These are phyloP conservation scores for Actias luna DNA, from an alignment of 2,888 invertebrate genomes.

Conservation along the genomic window DNA sequence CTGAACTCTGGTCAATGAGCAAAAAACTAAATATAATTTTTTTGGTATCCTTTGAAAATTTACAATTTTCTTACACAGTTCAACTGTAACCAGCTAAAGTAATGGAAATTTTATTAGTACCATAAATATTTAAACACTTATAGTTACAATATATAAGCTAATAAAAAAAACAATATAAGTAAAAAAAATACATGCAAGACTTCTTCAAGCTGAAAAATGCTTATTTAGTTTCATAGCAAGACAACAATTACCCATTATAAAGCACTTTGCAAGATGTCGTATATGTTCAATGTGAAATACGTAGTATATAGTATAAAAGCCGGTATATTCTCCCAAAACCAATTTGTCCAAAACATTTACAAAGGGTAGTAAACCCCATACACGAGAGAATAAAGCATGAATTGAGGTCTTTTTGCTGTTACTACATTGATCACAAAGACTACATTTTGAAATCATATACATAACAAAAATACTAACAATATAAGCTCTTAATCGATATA, in stretches of 20 bases:
- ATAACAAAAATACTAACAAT: not conserved
- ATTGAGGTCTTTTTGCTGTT: not conserved
- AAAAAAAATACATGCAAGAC: constrained; percentile 61
- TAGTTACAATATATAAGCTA: not conserved
- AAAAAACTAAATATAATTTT: no score
- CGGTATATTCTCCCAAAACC: not conserved
- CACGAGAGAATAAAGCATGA: not conserved
- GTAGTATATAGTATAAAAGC: not conserved
- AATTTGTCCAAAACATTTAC: not conserved
- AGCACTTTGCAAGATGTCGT: constrained; percentile 8
- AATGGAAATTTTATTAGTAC: not conserved
- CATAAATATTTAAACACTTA: not conserved
- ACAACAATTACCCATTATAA: constrained; percentile 33
- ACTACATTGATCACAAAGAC: not conserved
- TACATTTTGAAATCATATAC: not conserved
- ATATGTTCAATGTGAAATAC: not conserved
- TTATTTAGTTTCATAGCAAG: constrained; percentile 56
- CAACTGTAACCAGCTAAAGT: no score
- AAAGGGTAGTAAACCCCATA: constrained; percentile 7
- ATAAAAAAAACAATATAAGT: not conserved
- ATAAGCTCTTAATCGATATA: not conserved
- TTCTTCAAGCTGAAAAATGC: constrained; percentile 62
- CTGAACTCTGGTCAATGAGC: no score
- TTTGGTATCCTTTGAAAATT: no score
- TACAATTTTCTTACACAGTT: no score